These are phyloP conservation scores for Xenops minutus DNA, from an alignment of 2,797 vertebrate genomes.

Conservation along the genomic window DNA sequence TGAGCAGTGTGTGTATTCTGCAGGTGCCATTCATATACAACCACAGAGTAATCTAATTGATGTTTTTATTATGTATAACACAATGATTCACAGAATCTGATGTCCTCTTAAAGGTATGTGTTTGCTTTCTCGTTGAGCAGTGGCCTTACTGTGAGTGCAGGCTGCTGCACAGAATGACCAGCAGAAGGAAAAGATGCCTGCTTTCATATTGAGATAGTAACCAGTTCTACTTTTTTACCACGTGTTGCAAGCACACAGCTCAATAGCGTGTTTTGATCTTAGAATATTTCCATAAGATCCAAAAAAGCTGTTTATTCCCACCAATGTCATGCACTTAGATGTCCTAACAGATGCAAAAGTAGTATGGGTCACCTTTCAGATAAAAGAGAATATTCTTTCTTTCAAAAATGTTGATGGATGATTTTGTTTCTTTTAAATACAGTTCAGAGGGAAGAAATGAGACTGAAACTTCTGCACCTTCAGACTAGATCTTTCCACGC, in stretches of 20 bases:
- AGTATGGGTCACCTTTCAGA: not conserved
- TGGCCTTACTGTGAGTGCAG: not conserved
- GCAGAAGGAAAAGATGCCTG: not conserved
- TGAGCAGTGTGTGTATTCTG: not conserved
- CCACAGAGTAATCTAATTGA: not conserved
- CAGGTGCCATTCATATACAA: not conserved
- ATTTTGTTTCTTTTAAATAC: slow-evolving; percentile 40
- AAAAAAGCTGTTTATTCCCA: not conserved
- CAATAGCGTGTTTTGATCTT: not conserved
- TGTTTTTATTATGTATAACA: not conserved
- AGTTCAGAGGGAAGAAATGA: slow-evolving; percentile 66
- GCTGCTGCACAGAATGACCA: not conserved
- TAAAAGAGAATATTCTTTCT: not conserved
- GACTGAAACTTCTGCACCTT: slow-evolving; percentile 56
- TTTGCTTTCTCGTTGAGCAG: not conserved
- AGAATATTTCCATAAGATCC: not conserved
- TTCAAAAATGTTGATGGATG: not conserved
- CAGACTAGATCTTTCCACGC: not conserved
- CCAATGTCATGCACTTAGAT: not conserved
- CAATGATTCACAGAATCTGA: not conserved
- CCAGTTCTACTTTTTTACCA: not conserved
- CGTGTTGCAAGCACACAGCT: not conserved
- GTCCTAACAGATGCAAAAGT: not conserved
- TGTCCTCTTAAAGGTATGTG: not conserved
- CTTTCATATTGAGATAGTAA: not conserved